Evolutionary conservation across 2,113 vertebrate species (phyloP), one percentile per base, ranked within the genome.

Genomic region (Numida meleagris): DNA sequence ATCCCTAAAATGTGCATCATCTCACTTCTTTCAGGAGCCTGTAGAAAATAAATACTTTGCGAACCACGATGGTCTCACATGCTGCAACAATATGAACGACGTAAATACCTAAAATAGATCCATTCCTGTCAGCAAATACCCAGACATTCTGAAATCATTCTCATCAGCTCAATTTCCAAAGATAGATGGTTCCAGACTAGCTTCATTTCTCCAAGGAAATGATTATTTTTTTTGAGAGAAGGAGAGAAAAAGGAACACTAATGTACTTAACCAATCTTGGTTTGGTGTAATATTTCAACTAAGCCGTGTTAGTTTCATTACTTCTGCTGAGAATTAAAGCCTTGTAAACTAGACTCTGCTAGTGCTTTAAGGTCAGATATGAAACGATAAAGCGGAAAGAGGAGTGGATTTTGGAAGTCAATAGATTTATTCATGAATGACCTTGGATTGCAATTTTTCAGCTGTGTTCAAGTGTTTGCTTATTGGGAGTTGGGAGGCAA

Each of bases 121-220:
- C 70, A 65, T 83, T 95, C 79, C 93, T 95, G 94, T 95, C 95
- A 97, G 94, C 95, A 95, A 78, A 91, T 68, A 94, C 20, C 87
- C 87, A 90, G 89, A 91, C 79, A 88, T 71, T 88, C 79, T 68
- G 78, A 89, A 96, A 95, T 93, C 88, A 86, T 94, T 94, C 85
- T 91, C 76, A 95, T 96, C 94, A 94, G 80, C 73, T 90, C 90
- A 12, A 38, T 92, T 94, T 94, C 95, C 90, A 90, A 94, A 96
- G 96, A 96, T 57, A 96, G 86, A 94, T 72, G 38, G 88, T 72
- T 94, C 83, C 90, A 96, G 76, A 95, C 89, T 83, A 94, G 91
- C 72, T 61, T 91, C 38, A 86, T 95, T 96, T 90, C 83, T 94
- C 73, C 0, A 4, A 90, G 70, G 83, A 96, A 77, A 57, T 95